Evolutionary conservation across 1,140 invertebrate genomes (phyloP), one percentile per base, ranked within the genome.

Genomic region (Heliothis virescens): DNA sequence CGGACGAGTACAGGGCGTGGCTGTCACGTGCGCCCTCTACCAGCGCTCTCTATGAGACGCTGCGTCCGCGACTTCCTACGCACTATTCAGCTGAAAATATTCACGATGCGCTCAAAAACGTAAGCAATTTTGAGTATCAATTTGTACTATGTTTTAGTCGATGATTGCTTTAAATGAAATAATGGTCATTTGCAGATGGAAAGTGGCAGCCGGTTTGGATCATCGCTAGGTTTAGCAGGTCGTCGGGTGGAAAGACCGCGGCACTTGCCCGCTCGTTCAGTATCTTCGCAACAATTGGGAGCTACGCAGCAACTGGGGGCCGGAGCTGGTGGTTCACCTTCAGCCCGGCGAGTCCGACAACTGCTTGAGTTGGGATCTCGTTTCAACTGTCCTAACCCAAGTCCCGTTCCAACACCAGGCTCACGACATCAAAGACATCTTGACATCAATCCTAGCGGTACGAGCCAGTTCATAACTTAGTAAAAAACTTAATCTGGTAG

Each of bases 1-100:
- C 98, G 84, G 98, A 98, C 91, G 98, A 99, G 90, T 99, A 98
- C 87, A 96, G 97, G 77, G 97, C 98, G 60, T 99, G 98, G 98
- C 89, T 99, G 84, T 97, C 97, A 77, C 95, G 98, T 62, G 98
- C 98, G 1, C 98, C 98, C 10, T 98, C 98, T 57, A 98, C 98
- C 34, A 98, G 97, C 80, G 98, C 98, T 60, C 97, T 99, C 83
- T 98, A 98, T 91, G 98, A 99, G 88, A 97, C 98, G 86, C 97
- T 98, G 85, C 96, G 98, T 81, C 93, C 93, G 5, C 84, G 93
- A 18, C 86, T 94, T 50, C 93, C 93, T 5, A 94, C 93, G 10
- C 91, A 98, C 97, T 93, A 98, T 97, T 74, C 98, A 86, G 98
- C 98, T 16, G 98, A 99, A 94, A 98, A 98, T 94, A 97, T 98